Conservation (phyloP, 2,888 invertebrate genomes). For the Zeuzera pyrina region DNA sequence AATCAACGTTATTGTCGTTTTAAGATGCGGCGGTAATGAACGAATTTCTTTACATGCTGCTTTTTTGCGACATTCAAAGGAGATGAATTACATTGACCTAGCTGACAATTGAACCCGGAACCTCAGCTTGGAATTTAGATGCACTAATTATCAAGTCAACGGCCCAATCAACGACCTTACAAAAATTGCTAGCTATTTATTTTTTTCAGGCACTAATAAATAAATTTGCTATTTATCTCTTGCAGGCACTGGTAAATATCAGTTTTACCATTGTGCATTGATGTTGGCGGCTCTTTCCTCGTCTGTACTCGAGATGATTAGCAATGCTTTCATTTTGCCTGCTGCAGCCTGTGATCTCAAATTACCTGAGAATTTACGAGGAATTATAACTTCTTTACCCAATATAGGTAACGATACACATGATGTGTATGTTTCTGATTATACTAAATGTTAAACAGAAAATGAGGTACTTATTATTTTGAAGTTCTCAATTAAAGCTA, state of each 20-base stretch:
- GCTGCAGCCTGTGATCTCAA: constrained; percentile 80
- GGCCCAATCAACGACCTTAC: neutral
- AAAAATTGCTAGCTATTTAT: neutral
- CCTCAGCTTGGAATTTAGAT: too few species aligned
- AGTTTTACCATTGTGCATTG: constrained; percentile 39
- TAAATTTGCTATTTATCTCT: constrained; percentile 8
- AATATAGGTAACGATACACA: constrained; percentile 76
- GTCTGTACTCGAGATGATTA: constrained; percentile 53
- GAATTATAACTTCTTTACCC: constrained; percentile 79
- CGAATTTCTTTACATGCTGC: too few species aligned
- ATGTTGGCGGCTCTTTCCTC: constrained; percentile 42
- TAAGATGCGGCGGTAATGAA: too few species aligned
- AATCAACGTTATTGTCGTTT: too few species aligned
- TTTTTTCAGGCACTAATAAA: neutral
- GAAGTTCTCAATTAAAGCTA: too few species aligned
- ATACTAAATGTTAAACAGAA: too few species aligned
- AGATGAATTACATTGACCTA: too few species aligned
- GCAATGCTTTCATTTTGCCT: constrained; percentile 78
- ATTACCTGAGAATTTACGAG: constrained; percentile 74
- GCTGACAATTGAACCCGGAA: too few species aligned
- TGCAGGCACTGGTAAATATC: constrained; percentile 50
- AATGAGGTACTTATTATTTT: too few species aligned
- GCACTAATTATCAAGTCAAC: too few species aligned
- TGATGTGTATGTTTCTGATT: too few species aligned
- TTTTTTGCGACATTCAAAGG: too few species aligned